These are phyloP conservation scores for Vireo griseus DNA, from an alignment of 2,797 vertebrate species.

Conservation along the genomic window DNA sequence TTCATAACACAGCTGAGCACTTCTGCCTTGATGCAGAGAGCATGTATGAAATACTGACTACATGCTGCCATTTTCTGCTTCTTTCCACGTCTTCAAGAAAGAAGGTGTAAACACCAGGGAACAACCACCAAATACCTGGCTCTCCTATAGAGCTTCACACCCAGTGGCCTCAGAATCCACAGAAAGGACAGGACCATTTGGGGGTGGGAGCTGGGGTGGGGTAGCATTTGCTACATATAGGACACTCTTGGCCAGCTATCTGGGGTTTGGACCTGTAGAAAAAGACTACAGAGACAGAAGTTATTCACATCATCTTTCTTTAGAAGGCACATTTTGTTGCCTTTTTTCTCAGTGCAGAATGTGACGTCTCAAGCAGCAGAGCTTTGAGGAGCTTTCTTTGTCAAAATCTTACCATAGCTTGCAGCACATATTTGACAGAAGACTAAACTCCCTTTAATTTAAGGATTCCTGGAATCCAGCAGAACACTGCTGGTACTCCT, in stretches of 20 bases:
- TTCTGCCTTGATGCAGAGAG: not conserved
- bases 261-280: not conserved
- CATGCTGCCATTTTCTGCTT: not conserved
- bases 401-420: not conserved
- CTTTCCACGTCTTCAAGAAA: not conserved
- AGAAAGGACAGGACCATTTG: rapidly evolving
- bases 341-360: not conserved
- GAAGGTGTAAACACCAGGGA: not conserved
- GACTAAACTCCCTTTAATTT: not conserved
- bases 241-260: not conserved
- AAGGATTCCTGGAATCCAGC: not conserved
- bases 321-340: not conserved
- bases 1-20: not conserved
- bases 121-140: not conserved
- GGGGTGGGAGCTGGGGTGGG: not conserved
- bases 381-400: not conserved
- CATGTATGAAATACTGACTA: not conserved
- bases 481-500: not conserved
- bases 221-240: not conserved
- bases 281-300: not conserved
- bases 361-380: not conserved
- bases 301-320: not conserved
- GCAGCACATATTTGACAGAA: not conserved
- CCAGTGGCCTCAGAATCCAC: not conserved
- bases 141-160: not conserved